Percentiles rank a stretch among this genome's conserved stretches.
phyloP scores from a whole-genome alignment of 2,888 invertebrate genomes.

The Ennomos erosarius region DNA sequence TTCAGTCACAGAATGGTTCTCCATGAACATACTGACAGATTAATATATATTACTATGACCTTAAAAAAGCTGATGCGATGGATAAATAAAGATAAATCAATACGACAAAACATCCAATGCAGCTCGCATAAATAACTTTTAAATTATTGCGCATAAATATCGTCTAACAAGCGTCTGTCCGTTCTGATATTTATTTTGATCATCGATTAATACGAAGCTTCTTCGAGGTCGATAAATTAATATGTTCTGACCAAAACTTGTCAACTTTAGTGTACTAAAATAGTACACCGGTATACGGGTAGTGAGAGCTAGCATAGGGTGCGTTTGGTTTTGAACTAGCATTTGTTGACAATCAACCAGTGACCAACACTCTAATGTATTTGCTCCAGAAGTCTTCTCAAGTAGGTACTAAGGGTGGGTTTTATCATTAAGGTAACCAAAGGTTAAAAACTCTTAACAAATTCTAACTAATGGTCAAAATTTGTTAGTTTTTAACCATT shows the following conservation, averaged over 20 bases:
- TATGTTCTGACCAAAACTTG: not conserved
- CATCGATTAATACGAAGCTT: slow-evolving; percentile 6
- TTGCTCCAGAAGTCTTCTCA: too few species aligned
- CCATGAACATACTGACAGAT: slow-evolving; percentile 26
- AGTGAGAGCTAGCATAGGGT: too few species aligned
- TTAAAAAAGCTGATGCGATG: slow-evolving; percentile 32
- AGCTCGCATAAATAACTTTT: slow-evolving; percentile 23
- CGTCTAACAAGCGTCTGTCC: slow-evolving; percentile 16
- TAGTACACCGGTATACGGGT: too few species aligned
- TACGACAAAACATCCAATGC: slow-evolving; percentile 37
- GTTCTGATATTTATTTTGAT: slow-evolving; percentile 20
- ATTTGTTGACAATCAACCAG: too few species aligned
- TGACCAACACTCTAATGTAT: too few species aligned
- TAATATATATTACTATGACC: slow-evolving; percentile 34
- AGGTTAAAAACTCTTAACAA: too few species aligned
- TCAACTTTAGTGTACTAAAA: too few species aligned
- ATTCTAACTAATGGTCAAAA: too few species aligned
- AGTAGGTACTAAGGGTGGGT: too few species aligned
- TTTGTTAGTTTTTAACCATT: too few species aligned
- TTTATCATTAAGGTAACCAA: too few species aligned
- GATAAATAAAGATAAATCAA: slow-evolving; percentile 44
- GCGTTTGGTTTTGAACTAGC: too few species aligned
- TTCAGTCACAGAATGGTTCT: slow-evolving; percentile 26
- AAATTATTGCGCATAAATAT: slow-evolving; percentile 35
- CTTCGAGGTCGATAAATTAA: slow-evolving; percentile 2